Base-by-base conservation (phyloP, 2,888 invertebrate species). In the Drosophila setosimentum region DNA sequence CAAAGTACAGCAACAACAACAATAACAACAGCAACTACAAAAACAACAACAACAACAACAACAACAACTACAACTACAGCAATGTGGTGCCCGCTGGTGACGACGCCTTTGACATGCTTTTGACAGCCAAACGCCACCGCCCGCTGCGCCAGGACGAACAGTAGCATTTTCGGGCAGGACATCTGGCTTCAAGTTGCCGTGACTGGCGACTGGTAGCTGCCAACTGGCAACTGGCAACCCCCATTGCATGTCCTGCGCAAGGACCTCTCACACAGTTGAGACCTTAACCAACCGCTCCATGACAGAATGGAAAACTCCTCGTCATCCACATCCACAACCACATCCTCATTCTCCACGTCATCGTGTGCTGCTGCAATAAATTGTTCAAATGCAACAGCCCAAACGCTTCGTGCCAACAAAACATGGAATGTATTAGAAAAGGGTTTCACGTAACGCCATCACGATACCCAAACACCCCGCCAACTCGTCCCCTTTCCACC, bases 21-120 rank as follows among this genome's bases (percentile, higher is more conserved):
- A n/a, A 35, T 50, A 35, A 32, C 50, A 53, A 42, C 18, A 49
- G 24, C 29, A n/a, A 42, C 60, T 35, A 35, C 50, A 57, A 21
- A 27, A 49, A 32, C 58, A 16, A 7, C 35, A 16, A 0, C 50
- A 70, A 48, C 61, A 42, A 51, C 45, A 37, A 49, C 54, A n/a
- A 24, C 29, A 50, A 27, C 37, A 42, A 27, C 30, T 59, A 35
- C 37, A 40, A 24, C 51, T 33, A 54, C 61, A 49, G 37, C 51
- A 61, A 59, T 67, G 76, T 66, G 67, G 53, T 75, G 62, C 66
- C 75, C 71, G 58, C 55, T 79, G 69, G 68, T 71, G 82, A 79
- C 81, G 84, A 84, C 78, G 82, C 87, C 87, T 87, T 79, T 87
- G 87, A 87, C 87, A 86, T 87, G 84, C 83, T 86, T 87, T 81